Evolutionary conservation across 1,140 invertebrate genomes (phyloP), one percentile per base, ranked within the genome.

Genomic region (Anoplolepis gracilipes): DNA sequence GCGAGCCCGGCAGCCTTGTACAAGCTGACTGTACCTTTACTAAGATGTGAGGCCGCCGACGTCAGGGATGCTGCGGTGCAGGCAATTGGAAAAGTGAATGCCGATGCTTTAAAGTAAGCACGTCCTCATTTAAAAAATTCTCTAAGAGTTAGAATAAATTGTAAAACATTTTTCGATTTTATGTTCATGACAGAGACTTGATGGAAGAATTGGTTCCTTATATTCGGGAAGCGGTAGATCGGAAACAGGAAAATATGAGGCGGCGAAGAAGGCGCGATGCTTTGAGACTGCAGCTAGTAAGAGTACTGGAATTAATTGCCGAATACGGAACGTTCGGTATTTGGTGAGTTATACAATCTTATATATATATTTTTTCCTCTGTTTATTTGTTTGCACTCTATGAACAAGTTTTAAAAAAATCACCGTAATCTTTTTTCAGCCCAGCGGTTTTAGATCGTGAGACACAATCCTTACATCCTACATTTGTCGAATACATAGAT

Each of bases 221-320:
- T 86, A 97, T 99, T 70, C 97, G 99, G 39, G 99, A 99, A 94
- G 98, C 99, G 1, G 97, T 99, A n/a, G 99, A 99, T 94, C 96
- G 98, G 33, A 99, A 99, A 93, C 98, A 99, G 94, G 99, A 99
- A 94, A 99, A 99, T 92, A 98, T 99, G 96, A 95, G 98, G 49
- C 96, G 99, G 57, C 95, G 99, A 28, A 95, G 98, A 79, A 96
- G 99, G 72, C 96, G 98, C 84, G 99, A 99, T 95, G 97, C 98
- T 19, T 94, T 99, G n/a, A 95, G 99, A 72, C 95, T 99, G 36
- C 98, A 99, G 88, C 95, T 99, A 64, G 98, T 99, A 62, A 97
- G 97, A 91, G 97, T 99, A 84, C 96, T 99, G 90, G 98, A 99
- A 93, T 96, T 99, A 39, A 98, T 99, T 87, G 98, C 99, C 28